Evolutionary conservation across 2,888 invertebrate genomes (phyloP), one percentile per base, ranked within the genome.

Genomic region (Nomada ruficornis): DNA sequence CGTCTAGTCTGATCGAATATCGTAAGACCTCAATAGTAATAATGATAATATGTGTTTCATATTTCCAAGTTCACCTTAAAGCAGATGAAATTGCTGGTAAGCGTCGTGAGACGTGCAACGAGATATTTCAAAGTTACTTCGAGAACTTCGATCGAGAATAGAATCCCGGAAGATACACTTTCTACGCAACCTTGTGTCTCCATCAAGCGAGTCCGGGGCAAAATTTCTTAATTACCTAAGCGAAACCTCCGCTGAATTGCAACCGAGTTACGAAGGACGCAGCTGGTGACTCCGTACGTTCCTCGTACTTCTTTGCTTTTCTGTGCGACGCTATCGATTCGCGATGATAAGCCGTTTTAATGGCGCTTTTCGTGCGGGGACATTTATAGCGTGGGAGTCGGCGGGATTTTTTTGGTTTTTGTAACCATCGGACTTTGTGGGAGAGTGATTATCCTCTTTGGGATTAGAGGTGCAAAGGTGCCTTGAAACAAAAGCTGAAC

Each of bases 141-240:
- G 18, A 29, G 26, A 5, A 23, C 26, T n/a, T 36, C 7, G 23
- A 70, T 23, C 47, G 29, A 2, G 55, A 36, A 57, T 18, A 42
- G 9, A 15, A 42, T 60, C 10, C 0, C 9, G 20, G 52, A 10
- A 7, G 57, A 36, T 42, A 5, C 36, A 26, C 13, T 44, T 59
- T 59, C 60, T 23, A 23, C 10, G 26, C 23, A 64, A 52, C 29
- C 65, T 60, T 47, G 65, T 15, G 18, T 68, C 42, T 9, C 20
- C 60, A 26, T 2, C 5, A 26, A 52, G 52, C 20, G 55, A 64
- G 63, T 69, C 73, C 3, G 20, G 47, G 54, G 54, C 64, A 55
- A 73, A 81, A 73, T 82, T 83, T 72, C 70, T 73, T 81, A 83
- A 83, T 82, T 80, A 82, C 20, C 68, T 44, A 47, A 55, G 26